phyloP scores from a whole-genome alignment of 1,140 invertebrate species.

The Zaprionus kolodkinae region DNA sequence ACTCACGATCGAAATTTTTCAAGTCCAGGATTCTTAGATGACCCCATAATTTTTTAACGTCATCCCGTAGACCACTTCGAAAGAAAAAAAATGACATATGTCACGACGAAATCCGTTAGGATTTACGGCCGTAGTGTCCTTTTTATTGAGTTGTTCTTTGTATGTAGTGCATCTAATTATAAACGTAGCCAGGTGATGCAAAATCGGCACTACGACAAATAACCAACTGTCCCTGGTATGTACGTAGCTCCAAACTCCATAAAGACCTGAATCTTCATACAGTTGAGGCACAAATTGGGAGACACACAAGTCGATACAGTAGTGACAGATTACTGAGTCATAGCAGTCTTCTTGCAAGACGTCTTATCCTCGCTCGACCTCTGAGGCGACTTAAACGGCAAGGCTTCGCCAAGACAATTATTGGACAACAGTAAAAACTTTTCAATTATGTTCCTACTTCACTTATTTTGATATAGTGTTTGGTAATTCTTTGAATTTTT shows the following conservation, averaged over 20 bases:
- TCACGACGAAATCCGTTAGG: too few relatives aligned
- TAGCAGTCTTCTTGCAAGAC: constrained; percentile 10
- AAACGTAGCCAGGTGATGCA: neutral
- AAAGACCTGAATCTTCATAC: constrained; percentile 3
- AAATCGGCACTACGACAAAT: neutral
- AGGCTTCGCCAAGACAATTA: neutral
- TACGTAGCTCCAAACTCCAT: neutral
- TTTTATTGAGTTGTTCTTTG: too few relatives aligned
- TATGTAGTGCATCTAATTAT: too few relatives aligned
- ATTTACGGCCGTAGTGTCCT: too few relatives aligned
- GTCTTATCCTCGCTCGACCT: neutral
- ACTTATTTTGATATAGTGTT: too few relatives aligned
- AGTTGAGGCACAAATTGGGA: neutral
- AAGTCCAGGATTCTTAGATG: too few relatives aligned
- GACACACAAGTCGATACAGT: constrained; percentile 17
- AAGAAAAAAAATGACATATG: too few relatives aligned
- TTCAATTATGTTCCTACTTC: too few relatives aligned
- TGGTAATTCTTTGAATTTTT: too few relatives aligned
- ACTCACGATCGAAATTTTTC: too few relatives aligned
- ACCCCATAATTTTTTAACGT: too few relatives aligned
- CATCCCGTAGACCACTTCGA: too few relatives aligned
- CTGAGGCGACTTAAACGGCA: constrained; percentile 14
- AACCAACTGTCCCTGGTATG: constrained; percentile 8
- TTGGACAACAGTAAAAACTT: neutral
- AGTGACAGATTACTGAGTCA: constrained; percentile 9